These are phyloP conservation scores for Cryptomyrus ogoouensis DNA, from an alignment of 2,113 vertebrate species.

Conservation along the genomic window DNA sequence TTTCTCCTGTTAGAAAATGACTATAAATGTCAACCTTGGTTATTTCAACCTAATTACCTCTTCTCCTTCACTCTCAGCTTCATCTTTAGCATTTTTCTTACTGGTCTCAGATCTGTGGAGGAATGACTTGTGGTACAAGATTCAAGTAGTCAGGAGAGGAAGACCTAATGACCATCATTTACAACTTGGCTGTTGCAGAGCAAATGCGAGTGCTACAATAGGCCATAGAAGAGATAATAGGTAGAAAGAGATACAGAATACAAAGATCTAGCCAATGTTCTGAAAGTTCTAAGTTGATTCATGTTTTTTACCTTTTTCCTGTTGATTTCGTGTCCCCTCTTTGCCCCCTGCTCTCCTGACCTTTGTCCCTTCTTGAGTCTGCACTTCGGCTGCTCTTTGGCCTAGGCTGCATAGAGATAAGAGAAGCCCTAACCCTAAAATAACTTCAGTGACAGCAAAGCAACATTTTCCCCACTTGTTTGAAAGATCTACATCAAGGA, in stretches of 20 bases:
- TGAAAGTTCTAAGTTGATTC: background rate
- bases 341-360: background rate
- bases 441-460: background rate
- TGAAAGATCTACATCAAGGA: background rate
- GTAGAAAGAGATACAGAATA: background rate
- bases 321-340: background rate
- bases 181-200: background rate
- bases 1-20: background rate
- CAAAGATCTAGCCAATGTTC: background rate
- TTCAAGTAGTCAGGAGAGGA: background rate
- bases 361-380: background rate
- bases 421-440: background rate
- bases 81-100: background rate
- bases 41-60: background rate
- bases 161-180: background rate
- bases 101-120: background rate
- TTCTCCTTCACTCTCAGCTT: background rate
- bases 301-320: constrained; percentile 14
- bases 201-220: background rate
- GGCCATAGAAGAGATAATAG: background rate
- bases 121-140: background rate
- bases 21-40: background rate
- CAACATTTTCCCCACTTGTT: background rate
- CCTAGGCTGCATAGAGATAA: background rate
- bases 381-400: constrained; percentile 3